A percentile compares a stretch with the other conserved stretches of the same genome.
These are phyloP conservation scores for Phorcus lineatus DNA, from an alignment of 2,888 invertebrate genomes.

Conservation along the genomic window DNA sequence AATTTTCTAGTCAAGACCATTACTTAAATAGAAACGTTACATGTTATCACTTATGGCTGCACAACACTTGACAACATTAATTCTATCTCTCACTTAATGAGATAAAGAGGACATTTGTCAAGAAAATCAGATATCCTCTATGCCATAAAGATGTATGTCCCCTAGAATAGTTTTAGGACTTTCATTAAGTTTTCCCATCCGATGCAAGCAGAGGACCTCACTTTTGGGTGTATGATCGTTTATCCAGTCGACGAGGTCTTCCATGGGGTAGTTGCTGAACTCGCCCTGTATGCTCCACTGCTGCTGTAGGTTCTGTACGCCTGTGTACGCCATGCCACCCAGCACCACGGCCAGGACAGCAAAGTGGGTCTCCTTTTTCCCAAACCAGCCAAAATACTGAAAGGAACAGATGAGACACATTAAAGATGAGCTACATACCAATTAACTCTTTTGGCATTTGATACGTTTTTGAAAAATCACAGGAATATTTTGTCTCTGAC, in stretches of 20 bases:
- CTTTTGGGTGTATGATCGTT: slow-evolving; percentile 79
- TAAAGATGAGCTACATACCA: background rate
- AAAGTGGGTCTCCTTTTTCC: slow-evolving; percentile 74
- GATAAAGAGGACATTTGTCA: too few species aligned
- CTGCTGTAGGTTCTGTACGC: slow-evolving; percentile 78
- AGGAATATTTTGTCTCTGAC: too few species aligned
- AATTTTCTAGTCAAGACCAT: too few species aligned
- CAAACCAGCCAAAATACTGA: slow-evolving; percentile 75
- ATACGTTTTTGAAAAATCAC: too few species aligned
- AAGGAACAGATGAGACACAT: background rate
- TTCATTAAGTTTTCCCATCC: background rate
- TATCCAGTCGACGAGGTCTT: slow-evolving; percentile 88
- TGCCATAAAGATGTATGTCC: too few species aligned
- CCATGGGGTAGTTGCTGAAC: slow-evolving; percentile 84
- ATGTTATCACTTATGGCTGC: too few species aligned
- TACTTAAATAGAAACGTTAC: too few species aligned
- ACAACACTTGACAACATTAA: too few species aligned
- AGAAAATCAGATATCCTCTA: too few species aligned
- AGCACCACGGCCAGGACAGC: slow-evolving; percentile 78
- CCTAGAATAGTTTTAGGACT: background rate
- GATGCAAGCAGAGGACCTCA: slow-evolving; percentile 34
- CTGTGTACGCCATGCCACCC: slow-evolving; percentile 79
- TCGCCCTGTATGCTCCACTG: slow-evolving; percentile 78
- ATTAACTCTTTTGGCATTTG: too few species aligned
- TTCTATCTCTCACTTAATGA: too few species aligned